These are phyloP conservation scores for Stegastes partitus DNA, from an alignment of 2,113 vertebrate species.

Conservation along the genomic window DNA sequence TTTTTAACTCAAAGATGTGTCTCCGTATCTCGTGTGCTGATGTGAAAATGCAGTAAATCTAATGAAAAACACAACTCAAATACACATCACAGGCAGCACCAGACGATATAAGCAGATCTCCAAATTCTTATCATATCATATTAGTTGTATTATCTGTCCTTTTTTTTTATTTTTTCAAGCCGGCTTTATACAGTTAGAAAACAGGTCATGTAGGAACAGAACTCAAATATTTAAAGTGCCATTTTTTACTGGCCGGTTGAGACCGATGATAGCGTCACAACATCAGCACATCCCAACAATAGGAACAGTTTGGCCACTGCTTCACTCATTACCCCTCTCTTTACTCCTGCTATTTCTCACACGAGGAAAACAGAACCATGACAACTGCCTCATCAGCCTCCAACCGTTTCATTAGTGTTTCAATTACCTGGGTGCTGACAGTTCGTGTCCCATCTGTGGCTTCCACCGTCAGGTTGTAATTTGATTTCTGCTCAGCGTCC, in stretches of 20 bases:
- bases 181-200: background rate
- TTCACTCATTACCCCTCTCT: slow-evolving; percentile 55
- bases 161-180: background rate
- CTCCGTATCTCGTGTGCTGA: no score
- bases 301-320: slow-evolving; percentile 14
- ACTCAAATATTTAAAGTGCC: background rate
- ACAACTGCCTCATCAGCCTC: slow-evolving; percentile 75
- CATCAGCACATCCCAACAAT: slow-evolving; percentile 37
- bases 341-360: slow-evolving; percentile 21
- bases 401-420: slow-evolving; percentile 76
- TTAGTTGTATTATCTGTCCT: background rate
- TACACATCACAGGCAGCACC: background rate
- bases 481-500: slow-evolving; percentile 95
- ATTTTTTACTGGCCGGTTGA: background rate
- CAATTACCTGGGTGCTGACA: slow-evolving; percentile 94
- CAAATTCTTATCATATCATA: background rate
- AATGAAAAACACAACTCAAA: no score
- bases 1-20: no score
- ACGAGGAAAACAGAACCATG: slow-evolving; percentile 50
- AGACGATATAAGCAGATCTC: background rate
- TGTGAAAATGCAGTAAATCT: background rate
- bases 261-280: background rate
- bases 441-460: slow-evolving; percentile 95
- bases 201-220: background rate
- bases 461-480: slow-evolving; percentile 97